phyloP scores from a whole-genome alignment of 2,113 vertebrate species.

The Dipodomys ordii region DNA sequence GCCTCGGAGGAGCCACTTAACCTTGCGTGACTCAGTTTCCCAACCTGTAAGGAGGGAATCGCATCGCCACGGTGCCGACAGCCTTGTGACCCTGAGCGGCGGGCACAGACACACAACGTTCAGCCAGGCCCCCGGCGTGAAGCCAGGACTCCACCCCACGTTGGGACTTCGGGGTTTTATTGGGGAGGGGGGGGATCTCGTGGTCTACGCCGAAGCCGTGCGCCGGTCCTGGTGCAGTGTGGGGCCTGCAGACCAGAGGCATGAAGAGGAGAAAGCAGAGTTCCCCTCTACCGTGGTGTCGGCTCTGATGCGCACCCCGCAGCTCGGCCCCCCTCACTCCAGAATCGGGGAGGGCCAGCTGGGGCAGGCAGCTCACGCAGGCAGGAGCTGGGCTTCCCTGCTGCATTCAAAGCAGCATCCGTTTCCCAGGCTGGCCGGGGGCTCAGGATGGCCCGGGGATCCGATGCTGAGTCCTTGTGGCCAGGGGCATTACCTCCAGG shows the following conservation, averaged over 20 bases:
- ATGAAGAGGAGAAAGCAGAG: no score
- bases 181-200: no score
- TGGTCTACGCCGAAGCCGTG: no score
- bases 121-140: no score
- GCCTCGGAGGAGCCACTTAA: not conserved
- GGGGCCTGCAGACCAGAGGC: not conserved
- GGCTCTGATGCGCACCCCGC: no score
- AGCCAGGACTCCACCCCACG: not conserved
- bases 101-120: no score
- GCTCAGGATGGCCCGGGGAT: not conserved
- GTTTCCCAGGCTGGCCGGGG: not conserved
- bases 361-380: not conserved
- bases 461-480: slow-evolving; percentile 51
- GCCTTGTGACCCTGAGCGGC: no score
- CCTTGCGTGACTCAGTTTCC: not conserved
- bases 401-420: not conserved
- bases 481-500: slow-evolving; percentile 57
- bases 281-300: no score
- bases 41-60: not conserved
- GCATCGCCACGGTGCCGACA: no score
- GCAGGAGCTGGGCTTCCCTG: slow-evolving; percentile 6
- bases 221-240: no score
- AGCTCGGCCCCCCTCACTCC: not conserved
- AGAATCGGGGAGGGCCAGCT: not conserved
- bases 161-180: no score